Evolutionary conservation across 2,797 vertebrate genomes (phyloP).

Genomic region (Phalanger gymnotis): DNA sequence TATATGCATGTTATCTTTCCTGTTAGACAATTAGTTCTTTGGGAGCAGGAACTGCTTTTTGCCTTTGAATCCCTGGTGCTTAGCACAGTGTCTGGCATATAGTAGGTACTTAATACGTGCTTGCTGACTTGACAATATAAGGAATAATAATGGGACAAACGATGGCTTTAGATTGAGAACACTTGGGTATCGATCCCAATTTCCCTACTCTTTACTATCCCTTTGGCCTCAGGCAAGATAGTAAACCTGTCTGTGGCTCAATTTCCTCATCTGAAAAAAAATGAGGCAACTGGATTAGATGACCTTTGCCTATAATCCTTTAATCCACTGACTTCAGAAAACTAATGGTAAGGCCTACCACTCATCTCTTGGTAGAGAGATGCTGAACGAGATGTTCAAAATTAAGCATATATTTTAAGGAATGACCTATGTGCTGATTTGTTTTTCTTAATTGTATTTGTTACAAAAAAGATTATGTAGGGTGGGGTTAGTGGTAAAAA

Average conservation of each 20-base stretch:
- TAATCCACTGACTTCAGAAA: background rate
- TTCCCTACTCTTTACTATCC: background rate
- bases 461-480: background rate
- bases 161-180: background rate
- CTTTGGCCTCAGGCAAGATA: background rate
- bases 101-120: background rate
- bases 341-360: background rate
- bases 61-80: background rate
- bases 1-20: background rate
- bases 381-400: background rate
- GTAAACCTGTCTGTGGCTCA: background rate
- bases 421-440: background rate
- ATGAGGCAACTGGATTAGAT: background rate
- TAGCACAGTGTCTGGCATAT: background rate
- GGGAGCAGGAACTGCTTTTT: background rate
- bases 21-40: background rate
- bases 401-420: background rate
- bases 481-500: background rate
- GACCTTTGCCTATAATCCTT: background rate
- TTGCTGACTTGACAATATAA: background rate
- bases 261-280: background rate
- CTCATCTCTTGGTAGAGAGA: background rate
- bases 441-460: background rate
- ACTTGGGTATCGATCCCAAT: background rate
- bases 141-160: background rate